Evolutionary conservation across 2,113 vertebrate species (phyloP), one percentile per base, ranked within the genome.

Genomic region (Semicossyphus pulcher): DNA sequence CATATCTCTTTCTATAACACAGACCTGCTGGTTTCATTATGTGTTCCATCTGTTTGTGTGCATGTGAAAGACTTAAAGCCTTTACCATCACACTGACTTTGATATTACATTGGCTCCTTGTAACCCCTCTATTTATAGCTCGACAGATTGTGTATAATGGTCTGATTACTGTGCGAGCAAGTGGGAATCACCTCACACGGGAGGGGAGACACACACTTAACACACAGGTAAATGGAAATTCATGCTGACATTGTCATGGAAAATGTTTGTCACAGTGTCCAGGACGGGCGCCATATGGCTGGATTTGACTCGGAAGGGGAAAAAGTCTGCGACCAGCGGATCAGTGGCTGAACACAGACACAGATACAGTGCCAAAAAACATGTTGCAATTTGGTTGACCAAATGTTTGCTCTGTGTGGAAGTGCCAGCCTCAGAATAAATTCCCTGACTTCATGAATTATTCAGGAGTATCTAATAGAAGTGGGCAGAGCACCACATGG

Each of bases 281-380:
- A 84, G 82, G 89, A 88, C 61, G 18, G 7, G 67, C 71, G 84
- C 91, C 92, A 93, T 90, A 86, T 92, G 86, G 88, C 79, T 85
- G 87, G 81, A 91, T 80, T 45, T 68, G 85, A 84, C 72, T 34
- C 52, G 58, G 61, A 68, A 41, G 36, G 48, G 45, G 53, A 57
- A 61, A 79, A 82, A 83, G 74, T 85, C 58, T 20, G 58, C 58
- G 41, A 81, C 72, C 81, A 63, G 66, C 58, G 67, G 80, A 85
- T 75, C 83, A 78, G 74, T 45, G 72, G 45, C 73, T 47, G 58
- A 86, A 62, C 62, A 81, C 41, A 82, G 62, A 76, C 71, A 74
- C 71, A 63, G 77, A 84, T 42, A 26, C 57, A 5, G 37, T 67
- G 81, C 56, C 72, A 88, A 78, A 66, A 68, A 80, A 76, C 83